These are phyloP conservation scores for Tangara arthus DNA, from an alignment of 2,797 vertebrate species.

Conservation along the genomic window DNA sequence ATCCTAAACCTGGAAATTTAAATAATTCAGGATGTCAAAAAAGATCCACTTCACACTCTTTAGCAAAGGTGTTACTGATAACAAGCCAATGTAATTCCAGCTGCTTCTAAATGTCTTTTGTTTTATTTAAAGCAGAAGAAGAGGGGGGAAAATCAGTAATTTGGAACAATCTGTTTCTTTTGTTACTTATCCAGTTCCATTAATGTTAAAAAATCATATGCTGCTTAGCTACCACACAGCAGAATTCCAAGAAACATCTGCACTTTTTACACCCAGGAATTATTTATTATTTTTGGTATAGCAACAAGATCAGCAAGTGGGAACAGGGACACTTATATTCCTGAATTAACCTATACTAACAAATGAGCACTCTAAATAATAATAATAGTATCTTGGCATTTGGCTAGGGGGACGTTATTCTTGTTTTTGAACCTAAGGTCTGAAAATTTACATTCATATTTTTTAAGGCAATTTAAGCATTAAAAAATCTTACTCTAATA, in stretches of 20 bases:
- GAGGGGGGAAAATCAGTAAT: accelerated
- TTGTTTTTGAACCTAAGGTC: background rate
- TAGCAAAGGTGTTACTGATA: background rate
- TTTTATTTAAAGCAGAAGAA: background rate
- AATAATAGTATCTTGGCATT: background rate
- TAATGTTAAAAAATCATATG: background rate
- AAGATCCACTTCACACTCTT: background rate
- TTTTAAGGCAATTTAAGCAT: background rate
- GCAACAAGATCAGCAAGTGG: background rate
- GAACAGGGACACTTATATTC: background rate
- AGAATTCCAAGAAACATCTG: background rate
- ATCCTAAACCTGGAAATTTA: background rate
- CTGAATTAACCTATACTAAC: background rate
- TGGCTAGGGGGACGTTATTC: background rate
- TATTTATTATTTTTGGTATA: background rate
- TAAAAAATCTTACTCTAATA: background rate
- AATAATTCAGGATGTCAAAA: background rate
- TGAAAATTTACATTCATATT: background rate
- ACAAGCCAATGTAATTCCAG: background rate
- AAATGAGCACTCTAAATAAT: background rate
- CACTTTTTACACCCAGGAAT: background rate
- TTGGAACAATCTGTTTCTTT: background rate
- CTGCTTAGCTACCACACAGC: background rate
- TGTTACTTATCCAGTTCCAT: background rate
- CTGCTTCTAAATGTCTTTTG: background rate